Evolutionary conservation across 2,113 vertebrate species (phyloP).

Genomic region (Pipra filicauda): DNA sequence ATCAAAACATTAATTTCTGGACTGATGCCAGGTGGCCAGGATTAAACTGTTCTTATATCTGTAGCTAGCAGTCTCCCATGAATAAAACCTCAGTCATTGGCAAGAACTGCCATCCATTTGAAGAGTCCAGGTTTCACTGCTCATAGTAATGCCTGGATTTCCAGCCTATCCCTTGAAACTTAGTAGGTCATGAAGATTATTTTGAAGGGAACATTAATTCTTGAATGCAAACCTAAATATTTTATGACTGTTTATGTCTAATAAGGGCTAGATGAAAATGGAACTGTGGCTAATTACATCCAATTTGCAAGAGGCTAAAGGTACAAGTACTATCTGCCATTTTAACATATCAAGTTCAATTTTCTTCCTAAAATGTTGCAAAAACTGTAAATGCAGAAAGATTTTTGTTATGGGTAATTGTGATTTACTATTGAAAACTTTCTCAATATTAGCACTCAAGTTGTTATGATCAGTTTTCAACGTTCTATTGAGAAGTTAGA

Average conservation of each 20-base stretch:
- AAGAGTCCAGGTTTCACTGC: background rate
- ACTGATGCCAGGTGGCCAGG: background rate
- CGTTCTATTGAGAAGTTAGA: background rate
- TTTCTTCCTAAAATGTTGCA: background rate
- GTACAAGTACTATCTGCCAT: background rate
- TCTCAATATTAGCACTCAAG: background rate
- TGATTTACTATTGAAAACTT: background rate
- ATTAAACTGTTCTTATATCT: background rate
- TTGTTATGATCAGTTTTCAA: background rate
- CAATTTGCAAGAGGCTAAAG: background rate
- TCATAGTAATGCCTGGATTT: background rate
- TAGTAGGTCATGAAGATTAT: background rate
- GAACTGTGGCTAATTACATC: background rate
- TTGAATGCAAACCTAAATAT: background rate
- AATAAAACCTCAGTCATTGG: background rate
- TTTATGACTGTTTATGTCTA: conserved; percentile 14
- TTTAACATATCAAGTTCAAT: background rate
- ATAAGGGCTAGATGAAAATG: background rate
- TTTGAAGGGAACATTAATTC: background rate
- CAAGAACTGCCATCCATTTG: background rate
- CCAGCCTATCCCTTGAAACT: background rate
- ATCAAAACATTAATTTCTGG: background rate
- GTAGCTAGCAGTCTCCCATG: background rate
- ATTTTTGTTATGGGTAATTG: background rate
- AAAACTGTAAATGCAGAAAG: background rate